A percentile compares a stretch with the other conserved stretches of the same genome.
Conservation (phyloP, 2,888 invertebrate species). For the Ormyrus rosae region DNA sequence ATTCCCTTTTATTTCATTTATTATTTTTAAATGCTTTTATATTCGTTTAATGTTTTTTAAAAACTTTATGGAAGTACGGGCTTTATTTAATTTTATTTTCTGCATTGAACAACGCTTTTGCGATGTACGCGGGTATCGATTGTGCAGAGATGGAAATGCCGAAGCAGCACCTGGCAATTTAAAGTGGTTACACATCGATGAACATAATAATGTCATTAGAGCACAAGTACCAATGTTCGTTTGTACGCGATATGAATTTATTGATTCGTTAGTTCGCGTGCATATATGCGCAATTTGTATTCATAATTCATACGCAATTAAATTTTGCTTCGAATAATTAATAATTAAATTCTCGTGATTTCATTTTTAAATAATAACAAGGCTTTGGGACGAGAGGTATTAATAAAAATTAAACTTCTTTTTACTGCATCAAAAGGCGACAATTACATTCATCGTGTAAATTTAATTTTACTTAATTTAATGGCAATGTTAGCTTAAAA, state of each 20-base stretch:
- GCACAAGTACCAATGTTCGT: not conserved
- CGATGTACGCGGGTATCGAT: not conserved
- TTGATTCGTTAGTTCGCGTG: slow-evolving; percentile 10
- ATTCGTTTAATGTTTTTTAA: too few relatives aligned
- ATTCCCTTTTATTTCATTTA: too few relatives aligned
- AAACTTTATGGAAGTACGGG: too few relatives aligned
- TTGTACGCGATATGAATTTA: slow-evolving; percentile 5
- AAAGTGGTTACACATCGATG: slow-evolving; percentile 28
- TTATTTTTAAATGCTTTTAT: too few relatives aligned
- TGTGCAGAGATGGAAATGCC: slow-evolving; percentile 11
- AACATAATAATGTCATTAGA: slow-evolving; percentile 20
- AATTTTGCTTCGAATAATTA: not conserved
- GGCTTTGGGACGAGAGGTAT: not conserved
- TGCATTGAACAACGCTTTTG: too few relatives aligned
- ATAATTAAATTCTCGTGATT: slow-evolving; percentile 8
- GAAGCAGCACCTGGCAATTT: slow-evolving; percentile 6
- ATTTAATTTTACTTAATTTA: too few relatives aligned
- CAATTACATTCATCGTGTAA: too few relatives aligned
- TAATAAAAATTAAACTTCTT: too few relatives aligned
- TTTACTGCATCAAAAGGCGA: too few relatives aligned
- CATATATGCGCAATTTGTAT: slow-evolving; percentile 6
- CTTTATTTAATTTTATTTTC: too few relatives aligned
- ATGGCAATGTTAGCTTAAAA: too few relatives aligned
- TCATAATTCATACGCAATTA: slow-evolving; percentile 14
- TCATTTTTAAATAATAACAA: not conserved